These are phyloP conservation scores for Thryonomys swinderianus DNA, from an alignment of 2,113 vertebrate genomes.

Conservation along the genomic window DNA sequence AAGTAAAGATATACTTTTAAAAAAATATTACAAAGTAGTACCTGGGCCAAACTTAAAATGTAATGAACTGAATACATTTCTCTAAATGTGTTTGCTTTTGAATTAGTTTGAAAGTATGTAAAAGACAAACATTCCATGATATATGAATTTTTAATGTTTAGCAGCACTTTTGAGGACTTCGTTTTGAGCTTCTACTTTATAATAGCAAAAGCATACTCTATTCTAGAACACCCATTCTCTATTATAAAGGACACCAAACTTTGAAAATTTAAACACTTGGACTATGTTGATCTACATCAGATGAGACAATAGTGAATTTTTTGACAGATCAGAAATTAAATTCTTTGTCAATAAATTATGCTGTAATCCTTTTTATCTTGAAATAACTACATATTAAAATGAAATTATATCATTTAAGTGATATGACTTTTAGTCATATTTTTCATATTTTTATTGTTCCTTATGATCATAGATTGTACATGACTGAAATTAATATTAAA, in stretches of 20 bases:
- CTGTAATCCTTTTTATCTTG: neutral
- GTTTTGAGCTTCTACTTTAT: neutral
- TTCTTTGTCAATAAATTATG: neutral
- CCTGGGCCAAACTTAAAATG: neutral
- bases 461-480: neutral
- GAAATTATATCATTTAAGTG: neutral
- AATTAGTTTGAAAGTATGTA: neutral
- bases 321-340: neutral
- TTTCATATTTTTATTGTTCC: neutral
- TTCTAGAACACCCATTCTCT: neutral
- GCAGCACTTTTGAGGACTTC: neutral
- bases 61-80: neutral
- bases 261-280: neutral
- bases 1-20: neutral
- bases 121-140: neutral
- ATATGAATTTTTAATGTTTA: neutral
- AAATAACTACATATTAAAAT: neutral
- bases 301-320: neutral
- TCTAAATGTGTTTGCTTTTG: neutral
- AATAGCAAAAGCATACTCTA: neutral
- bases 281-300: neutral
- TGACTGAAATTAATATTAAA: neutral
- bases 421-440: neutral
- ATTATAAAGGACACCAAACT: neutral
- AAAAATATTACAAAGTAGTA: neutral